phyloP scores from a whole-genome alignment of 1,140 invertebrate species.

The Rhopalosiphum padi region DNA sequence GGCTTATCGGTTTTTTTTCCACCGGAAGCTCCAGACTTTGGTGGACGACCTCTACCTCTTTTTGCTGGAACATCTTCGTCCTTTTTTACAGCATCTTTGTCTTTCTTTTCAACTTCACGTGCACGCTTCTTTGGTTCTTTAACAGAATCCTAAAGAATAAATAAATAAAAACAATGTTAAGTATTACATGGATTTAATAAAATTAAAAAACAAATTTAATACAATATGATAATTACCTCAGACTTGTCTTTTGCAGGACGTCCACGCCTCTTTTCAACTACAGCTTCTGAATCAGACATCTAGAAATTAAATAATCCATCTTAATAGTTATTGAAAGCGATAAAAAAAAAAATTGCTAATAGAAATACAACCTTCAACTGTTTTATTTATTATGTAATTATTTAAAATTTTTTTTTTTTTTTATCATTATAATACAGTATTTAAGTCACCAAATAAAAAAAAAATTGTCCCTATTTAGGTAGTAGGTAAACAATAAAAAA shows the following conservation, averaged over 20 bases:
- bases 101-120: slow-evolving; percentile 44
- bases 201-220: not conserved
- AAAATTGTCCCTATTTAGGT: not conserved
- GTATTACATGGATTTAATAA: not conserved
- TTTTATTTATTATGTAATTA: not conserved
- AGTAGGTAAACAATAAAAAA: not conserved
- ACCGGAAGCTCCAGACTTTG: slow-evolving; percentile 36
- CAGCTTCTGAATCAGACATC: slow-evolving; percentile 51
- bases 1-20: slow-evolving; percentile 40
- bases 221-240: slow-evolving; percentile 19
- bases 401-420: too few species aligned
- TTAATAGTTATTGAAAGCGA: not conserved
- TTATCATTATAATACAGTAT: not conserved
- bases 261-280: slow-evolving; percentile 53
- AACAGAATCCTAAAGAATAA: not conserved
- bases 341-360: not conserved
- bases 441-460: not conserved
- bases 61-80: slow-evolving; percentile 48
- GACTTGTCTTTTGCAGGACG: slow-evolving; percentile 44
- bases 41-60: slow-evolving; percentile 51
- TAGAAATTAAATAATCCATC: not conserved
- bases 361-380: not conserved
- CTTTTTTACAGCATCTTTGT: slow-evolving; percentile 43
- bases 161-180: not conserved
- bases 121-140: slow-evolving; percentile 50